Evolutionary conservation across 2,113 vertebrate species (phyloP), one percentile per base, ranked within the genome.

Genomic region (Myrmecophaga tridactyla): DNA sequence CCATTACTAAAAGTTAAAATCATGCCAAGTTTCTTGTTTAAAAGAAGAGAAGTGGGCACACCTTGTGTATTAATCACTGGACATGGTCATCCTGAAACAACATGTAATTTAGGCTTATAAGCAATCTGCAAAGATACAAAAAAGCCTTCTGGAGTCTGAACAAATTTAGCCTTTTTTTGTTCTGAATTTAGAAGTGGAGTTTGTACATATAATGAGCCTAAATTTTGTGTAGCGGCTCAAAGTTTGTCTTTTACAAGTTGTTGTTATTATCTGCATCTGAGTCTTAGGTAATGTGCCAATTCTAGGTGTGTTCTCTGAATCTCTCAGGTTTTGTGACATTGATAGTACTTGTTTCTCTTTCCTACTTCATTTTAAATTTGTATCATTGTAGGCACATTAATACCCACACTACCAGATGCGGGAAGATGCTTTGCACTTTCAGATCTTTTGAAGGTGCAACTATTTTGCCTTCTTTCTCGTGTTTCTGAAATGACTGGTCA

Each of bases 211-310:
- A 97, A 91, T 89, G 92, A 86, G 89, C 91, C 90, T 69, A 97
- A 82, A 88, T 98, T 98, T 78, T 93, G 97, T 85, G 96, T 89
- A 81, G 97, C 86, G 86, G 98, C 98, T 56, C 93, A 87, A 25
- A 98, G 93, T 97, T 98, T 98, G 80, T 99, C 99, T 97, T 99
- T 99, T 94, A 98, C 97, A 82, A 99, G 98, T 80, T 99, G 99
- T 51, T 65, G 97, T 97, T 98, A 99, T 98, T 58, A 99, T 98
- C n/a, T 96, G 98, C 98, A 98, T 99, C 94, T 99, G 99, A 97
- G 98, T 97, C 98, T 99, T 99, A 86, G 99, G 98, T 96, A 99
- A 98, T 6, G 95, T 98, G 62, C 97, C 98, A 95, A 97, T 89
- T 94, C 78, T 97, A 84, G 97, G 80, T 25, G 93, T 60, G 53